A percentile compares a stretch with the other conserved stretches of the same genome.
Evolutionary conservation across 1,140 invertebrate species (phyloP).

Genomic region (Procambarus clarkii): DNA sequence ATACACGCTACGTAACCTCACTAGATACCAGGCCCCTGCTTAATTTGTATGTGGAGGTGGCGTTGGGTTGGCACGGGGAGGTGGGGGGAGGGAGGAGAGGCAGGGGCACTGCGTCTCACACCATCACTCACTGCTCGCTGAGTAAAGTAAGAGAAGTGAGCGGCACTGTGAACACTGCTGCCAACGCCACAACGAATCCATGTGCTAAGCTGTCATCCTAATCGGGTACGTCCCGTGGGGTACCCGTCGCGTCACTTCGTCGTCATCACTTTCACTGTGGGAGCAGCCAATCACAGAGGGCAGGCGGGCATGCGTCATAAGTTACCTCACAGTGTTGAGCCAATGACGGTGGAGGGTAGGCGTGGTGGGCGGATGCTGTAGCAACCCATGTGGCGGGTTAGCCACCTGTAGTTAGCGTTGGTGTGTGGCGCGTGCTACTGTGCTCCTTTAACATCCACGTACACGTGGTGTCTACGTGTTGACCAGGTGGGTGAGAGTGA

Average conservation of each 20-base stretch:
- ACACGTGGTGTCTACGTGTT: not conserved
- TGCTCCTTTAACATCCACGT: not conserved
- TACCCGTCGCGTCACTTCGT: constrained; percentile 5
- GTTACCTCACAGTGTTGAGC: constrained; percentile 32
- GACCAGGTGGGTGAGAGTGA: constrained; percentile 31
- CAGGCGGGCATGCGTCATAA: constrained; percentile 27
- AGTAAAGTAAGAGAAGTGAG: not conserved
- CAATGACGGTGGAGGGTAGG: constrained; percentile 2
- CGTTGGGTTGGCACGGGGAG: not conserved
- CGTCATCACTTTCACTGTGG: constrained; percentile 15
- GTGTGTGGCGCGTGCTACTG: constrained; percentile 25
- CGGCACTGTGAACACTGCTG: not conserved
- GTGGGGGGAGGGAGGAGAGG: not conserved
- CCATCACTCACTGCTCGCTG: not conserved
- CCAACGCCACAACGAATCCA: not conserved
- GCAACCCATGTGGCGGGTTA: constrained; percentile 37
- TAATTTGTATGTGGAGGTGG: not conserved
- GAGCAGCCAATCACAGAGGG: not conserved
- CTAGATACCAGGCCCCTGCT: not conserved
- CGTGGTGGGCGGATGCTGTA: constrained; percentile 29
- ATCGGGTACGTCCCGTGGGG: constrained; percentile 33
- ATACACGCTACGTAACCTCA: not conserved
- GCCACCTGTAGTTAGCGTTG: constrained; percentile 49
- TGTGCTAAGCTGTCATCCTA: constrained; percentile 37
- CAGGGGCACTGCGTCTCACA: not conserved